Base-by-base conservation (phyloP, 1,140 invertebrate species). In the Drosophila eugracilis region DNA sequence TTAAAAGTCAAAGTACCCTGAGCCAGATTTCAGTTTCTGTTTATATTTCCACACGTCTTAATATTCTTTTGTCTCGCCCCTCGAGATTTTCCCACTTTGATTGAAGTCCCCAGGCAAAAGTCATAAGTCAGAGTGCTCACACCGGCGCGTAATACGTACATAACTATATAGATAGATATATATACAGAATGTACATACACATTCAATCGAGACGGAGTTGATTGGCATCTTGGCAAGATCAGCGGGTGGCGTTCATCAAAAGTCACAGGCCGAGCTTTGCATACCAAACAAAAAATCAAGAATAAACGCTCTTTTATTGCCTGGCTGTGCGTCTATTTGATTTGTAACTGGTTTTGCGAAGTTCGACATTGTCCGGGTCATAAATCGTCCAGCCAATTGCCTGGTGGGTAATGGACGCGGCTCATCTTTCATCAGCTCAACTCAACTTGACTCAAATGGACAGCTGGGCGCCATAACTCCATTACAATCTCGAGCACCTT, bases 201-300 rank as follows among this genome's bases (percentile, higher is more conserved):
- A 22, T 34, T 50, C 6, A 34, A 34, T 34, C 30, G 17, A 34
- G 48, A 5, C 6, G 30, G 15, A 26, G 24, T 55, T 59, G 17
- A 62, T 58, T 52, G 30, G 52, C 22, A 52, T 59, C 55, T 59
- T 54, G 55, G 32, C 26, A 24, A 52, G 24, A 47, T 47, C 44
- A 17, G 14, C 26, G 28, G 28, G 53, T 26, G 15, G n/a, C 5
- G 32, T 24, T 53, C 49, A 54, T 67, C 44, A 80, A 58, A 72
- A 60, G 50, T 69, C 42, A 47, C 28, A 58, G 72, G 41, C 52
- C 70, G 53, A 47, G 55, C 65, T 79, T 70, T 79, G 42, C 57
- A 75, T 75, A 39, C 49, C 21, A 45, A 28, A 34, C 9, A 14
- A 41, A 21, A 5, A 4, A 7, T 19, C n/a, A 53, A 63, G 19